Percentiles rank a stretch among this genome's conserved stretches.
These are phyloP conservation scores for Tachysurus vachellii DNA, from an alignment of 2,113 vertebrate species.

Conservation along the genomic window DNA sequence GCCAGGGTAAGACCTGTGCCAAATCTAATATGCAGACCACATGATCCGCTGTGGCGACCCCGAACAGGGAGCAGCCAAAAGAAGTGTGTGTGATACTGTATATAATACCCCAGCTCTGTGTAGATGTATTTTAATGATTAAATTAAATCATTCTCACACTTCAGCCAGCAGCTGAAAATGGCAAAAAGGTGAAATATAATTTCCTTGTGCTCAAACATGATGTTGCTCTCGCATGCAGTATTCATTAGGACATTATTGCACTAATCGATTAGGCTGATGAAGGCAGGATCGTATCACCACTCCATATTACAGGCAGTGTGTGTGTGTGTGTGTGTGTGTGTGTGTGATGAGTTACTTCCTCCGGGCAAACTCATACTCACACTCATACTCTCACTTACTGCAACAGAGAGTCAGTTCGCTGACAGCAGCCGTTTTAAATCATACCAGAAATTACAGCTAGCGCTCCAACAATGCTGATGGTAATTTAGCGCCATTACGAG, in stretches of 20 bases:
- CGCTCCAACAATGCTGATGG: conserved; percentile 22
- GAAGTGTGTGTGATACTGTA: not conserved
- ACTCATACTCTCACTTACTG: conserved; percentile 1
- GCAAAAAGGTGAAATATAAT: not conserved
- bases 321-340: not conserved
- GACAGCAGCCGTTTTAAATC: conserved; percentile 29
- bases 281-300: conserved; percentile 8
- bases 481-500: conserved; percentile 43
- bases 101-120: not conserved
- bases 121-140: not conserved
- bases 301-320: not conserved
- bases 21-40: too few relatives aligned
- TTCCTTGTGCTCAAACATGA: not conserved
- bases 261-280: conserved; percentile 28
- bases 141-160: not conserved
- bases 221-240: not conserved
- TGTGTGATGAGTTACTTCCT: conserved; percentile 10
- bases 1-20: too few relatives aligned
- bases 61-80: too few relatives aligned
- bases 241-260: conserved; percentile 12
- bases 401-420: not conserved
- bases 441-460: conserved; percentile 39
- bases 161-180: not conserved
- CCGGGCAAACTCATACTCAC: not conserved
- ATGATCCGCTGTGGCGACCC: too few relatives aligned